Conservation (phyloP, 2,888 invertebrate species). For the Cantharis rufa region DNA sequence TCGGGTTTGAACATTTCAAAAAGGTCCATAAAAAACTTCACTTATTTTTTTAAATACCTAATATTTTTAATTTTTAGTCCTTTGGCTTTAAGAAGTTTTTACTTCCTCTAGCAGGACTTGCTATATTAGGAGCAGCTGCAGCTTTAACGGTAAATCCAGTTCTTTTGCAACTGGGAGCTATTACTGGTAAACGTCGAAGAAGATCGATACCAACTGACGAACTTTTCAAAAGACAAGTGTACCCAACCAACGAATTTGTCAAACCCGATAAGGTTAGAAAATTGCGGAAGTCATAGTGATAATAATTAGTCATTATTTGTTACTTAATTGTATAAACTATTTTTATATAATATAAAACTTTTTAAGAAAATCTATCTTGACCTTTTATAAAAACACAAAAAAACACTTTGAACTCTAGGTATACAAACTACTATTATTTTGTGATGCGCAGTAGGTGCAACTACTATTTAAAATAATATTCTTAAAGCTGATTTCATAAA, state of each 20-base stretch:
- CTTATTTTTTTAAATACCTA: too few species aligned
- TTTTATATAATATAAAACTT: background rate
- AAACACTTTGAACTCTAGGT: too few species aligned
- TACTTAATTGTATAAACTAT: background rate
- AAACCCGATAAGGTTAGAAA: conserved; percentile 4
- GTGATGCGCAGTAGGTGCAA: too few species aligned
- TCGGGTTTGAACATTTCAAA: background rate
- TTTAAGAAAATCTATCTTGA: background rate
- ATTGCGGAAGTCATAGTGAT: background rate
- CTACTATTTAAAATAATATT: too few species aligned
- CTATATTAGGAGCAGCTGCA: conserved; percentile 75
- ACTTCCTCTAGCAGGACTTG: conserved; percentile 77
- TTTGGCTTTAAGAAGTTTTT: conserved; percentile 65
- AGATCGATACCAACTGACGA: conserved; percentile 1
- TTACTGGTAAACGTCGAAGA: conserved; percentile 66
- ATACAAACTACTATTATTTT: too few species aligned
- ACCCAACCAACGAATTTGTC: conserved; percentile 14
- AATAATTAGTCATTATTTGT: background rate
- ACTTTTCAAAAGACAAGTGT: background rate
- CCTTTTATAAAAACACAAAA: background rate
- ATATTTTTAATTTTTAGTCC: conserved; percentile 55
- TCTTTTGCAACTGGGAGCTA: conserved; percentile 75
- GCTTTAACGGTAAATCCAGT: conserved; percentile 81
- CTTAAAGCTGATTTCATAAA: too few species aligned
- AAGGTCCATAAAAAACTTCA: background rate